Evolutionary conservation across 2,113 vertebrate genomes (phyloP).

Genomic region (Ornithorhynchus anatinus): DNA sequence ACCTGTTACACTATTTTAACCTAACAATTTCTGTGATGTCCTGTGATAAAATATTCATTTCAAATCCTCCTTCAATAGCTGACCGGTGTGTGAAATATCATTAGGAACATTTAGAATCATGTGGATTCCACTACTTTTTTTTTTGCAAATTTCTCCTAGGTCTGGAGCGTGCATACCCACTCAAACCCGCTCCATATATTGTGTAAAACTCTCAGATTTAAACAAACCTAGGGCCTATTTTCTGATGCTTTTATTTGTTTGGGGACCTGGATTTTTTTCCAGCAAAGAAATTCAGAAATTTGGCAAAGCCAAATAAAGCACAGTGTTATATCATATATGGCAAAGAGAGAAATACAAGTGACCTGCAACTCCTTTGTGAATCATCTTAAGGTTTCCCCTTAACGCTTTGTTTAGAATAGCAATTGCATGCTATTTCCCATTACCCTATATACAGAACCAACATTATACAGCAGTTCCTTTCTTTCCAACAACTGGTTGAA

Average conservation of each 20-base stretch:
- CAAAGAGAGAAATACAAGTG: constrained; percentile 13
- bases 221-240: neutral
- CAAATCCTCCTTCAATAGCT: too few species aligned
- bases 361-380: constrained; percentile 1
- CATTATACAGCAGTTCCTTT: neutral
- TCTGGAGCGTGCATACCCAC: too few species aligned
- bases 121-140: too few species aligned
- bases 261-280: too few species aligned
- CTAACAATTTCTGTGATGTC: too few species aligned
- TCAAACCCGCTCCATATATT: neutral
- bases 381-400: constrained; percentile 10
- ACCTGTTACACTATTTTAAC: too few species aligned
- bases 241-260: too few species aligned
- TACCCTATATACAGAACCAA: neutral
- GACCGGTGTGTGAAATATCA: too few species aligned
- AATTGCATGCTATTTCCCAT: neutral
- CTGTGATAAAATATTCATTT: too few species aligned
- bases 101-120: too few species aligned
- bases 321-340: constrained; percentile 15
- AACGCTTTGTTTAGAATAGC: constrained; percentile 22
- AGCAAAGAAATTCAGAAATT: constrained; percentile 2
- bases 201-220: neutral
- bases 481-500: neutral
- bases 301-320: constrained; percentile 18
- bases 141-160: too few species aligned